These are phyloP conservation scores for Hydriomena furcata DNA, from an alignment of 2,888 invertebrate genomes.

Conservation along the genomic window DNA sequence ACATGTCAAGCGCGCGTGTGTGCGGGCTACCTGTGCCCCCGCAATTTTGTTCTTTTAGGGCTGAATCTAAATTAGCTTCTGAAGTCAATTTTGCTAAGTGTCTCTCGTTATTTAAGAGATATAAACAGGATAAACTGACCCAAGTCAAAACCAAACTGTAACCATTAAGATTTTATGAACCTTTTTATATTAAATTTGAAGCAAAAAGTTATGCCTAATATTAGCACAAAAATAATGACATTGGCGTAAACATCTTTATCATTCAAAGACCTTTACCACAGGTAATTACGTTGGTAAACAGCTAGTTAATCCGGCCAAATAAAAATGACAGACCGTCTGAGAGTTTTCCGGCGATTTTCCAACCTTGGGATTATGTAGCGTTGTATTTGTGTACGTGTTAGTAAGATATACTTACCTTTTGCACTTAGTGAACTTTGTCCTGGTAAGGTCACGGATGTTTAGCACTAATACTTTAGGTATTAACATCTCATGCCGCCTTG, in stretches of 20 bases:
- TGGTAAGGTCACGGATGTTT: conserved; percentile 79
- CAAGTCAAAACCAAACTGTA: background rate
- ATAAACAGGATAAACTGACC: background rate
- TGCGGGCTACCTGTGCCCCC: conserved; percentile 75
- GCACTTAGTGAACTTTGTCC: conserved; percentile 78
- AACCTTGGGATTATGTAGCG: conserved; percentile 40
- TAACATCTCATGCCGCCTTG: conserved; percentile 81
- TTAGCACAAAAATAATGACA: conserved; percentile 28
- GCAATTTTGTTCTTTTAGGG: conserved; percentile 74
- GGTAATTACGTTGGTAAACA: conserved; percentile 32
- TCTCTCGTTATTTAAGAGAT: conserved; percentile 29
- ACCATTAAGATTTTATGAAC: background rate
- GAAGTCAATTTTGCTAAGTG: conserved; percentile 51
- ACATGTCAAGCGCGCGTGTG: conserved; percentile 72
- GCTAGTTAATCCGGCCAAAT: conserved; percentile 28
- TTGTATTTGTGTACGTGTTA: conserved; percentile 43
- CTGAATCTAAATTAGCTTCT: conserved; percentile 61
- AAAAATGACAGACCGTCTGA: conserved; percentile 23
- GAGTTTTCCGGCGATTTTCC: conserved; percentile 52
- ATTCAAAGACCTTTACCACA: conserved; percentile 37
- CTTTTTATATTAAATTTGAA: background rate
- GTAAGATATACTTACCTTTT: conserved; percentile 63
- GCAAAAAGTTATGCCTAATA: conserved; percentile 16
- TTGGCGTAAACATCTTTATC: conserved; percentile 40
- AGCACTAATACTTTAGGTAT: conserved; percentile 77